phyloP scores from a whole-genome alignment of 2,113 vertebrate genomes.

The Anoplopoma fimbria region DNA sequence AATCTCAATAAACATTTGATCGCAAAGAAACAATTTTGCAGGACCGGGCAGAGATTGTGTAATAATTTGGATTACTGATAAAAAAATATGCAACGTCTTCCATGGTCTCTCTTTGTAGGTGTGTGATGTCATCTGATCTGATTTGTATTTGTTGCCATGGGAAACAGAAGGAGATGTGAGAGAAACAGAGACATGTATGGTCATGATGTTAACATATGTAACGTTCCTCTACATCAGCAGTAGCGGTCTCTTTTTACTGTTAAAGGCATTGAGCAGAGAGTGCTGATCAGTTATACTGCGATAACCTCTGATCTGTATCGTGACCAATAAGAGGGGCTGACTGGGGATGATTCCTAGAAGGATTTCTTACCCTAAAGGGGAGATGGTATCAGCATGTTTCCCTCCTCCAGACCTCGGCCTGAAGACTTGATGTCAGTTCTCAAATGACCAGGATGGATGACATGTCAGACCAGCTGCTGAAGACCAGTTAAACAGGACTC shows the following conservation, averaged over 20 bases:
- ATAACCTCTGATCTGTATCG: neutral
- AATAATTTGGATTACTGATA: neutral
- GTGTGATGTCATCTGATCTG: neutral
- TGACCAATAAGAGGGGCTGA: neutral
- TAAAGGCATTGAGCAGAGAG: neutral
- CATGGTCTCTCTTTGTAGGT: neutral
- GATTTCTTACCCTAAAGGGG: neutral
- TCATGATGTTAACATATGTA: neutral
- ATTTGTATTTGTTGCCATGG: neutral
- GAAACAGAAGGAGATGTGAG: neutral
- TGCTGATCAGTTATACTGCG: neutral
- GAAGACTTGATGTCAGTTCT: conserved; percentile 8
- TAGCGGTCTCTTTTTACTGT: neutral
- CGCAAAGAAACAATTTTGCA: neutral
- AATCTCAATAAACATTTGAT: too few species aligned
- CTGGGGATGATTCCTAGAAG: neutral
- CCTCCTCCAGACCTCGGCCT: conserved; percentile 4
- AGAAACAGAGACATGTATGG: neutral
- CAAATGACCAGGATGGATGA: conserved; percentile 36
- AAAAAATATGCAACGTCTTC: neutral
- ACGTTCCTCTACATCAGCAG: neutral
- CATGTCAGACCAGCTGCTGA: conserved; percentile 43
- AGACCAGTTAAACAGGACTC: neutral
- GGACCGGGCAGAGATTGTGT: neutral
- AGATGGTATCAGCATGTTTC: neutral